Percentiles rank a stretch among this genome's conserved stretches.
These are phyloP conservation scores for Hylaeus volcanicus DNA, from an alignment of 1,140 invertebrate species.

Conservation along the genomic window DNA sequence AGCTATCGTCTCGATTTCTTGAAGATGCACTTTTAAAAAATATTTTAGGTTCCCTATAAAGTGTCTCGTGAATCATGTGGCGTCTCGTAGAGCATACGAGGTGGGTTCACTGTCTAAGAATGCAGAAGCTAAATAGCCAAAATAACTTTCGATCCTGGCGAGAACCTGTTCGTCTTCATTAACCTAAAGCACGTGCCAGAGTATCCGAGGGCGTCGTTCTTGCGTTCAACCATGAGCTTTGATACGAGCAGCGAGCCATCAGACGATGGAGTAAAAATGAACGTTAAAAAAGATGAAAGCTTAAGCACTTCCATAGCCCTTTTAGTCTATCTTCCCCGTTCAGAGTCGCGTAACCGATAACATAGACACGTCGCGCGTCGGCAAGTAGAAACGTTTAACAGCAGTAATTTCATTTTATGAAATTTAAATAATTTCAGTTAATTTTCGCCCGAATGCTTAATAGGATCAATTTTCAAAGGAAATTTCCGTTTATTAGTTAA, in stretches of 20 bases:
- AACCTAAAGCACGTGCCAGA: slow-evolving; percentile 14
- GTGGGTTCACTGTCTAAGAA: slow-evolving; percentile 42
- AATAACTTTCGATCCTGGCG: slow-evolving; percentile 54
- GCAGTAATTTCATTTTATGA: background rate
- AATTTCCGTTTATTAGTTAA: no score
- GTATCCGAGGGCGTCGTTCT: slow-evolving; percentile 5
- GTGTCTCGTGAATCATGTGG: slow-evolving; percentile 5
- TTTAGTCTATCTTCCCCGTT: background rate
- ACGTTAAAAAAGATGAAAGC: background rate
- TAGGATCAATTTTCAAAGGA: no score
- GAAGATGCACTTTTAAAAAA: background rate
- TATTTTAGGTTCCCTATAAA: slow-evolving; percentile 10
- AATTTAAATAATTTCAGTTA: background rate
- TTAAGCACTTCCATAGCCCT: background rate
- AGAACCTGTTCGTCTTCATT: slow-evolving; percentile 25
- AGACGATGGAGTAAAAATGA: background rate
- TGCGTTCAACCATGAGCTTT: background rate
- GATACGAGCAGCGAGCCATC: background rate
- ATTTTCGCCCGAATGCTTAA: background rate
- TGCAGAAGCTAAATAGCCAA: slow-evolving; percentile 49
- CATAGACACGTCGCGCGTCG: background rate
- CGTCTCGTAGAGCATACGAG: slow-evolving; percentile 33
- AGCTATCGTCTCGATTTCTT: background rate
- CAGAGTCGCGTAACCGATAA: background rate
- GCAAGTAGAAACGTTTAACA: background rate